These are phyloP conservation scores for Pteria penguin DNA, from an alignment of 2,888 invertebrate genomes.

Conservation along the genomic window DNA sequence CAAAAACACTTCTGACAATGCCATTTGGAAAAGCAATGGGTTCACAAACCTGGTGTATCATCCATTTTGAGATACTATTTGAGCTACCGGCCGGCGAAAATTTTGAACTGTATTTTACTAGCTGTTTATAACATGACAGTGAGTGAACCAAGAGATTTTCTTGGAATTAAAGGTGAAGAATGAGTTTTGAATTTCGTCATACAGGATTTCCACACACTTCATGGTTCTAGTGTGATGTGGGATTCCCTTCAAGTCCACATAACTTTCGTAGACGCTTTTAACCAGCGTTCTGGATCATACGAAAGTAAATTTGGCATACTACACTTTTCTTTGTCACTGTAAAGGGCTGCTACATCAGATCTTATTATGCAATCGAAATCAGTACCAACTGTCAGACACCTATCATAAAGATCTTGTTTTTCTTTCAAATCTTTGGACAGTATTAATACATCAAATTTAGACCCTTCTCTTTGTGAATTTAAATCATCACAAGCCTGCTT, in stretches of 20 bases:
- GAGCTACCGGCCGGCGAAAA: constrained; percentile 17
- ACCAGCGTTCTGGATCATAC: constrained; percentile 30
- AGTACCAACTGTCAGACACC: background rate
- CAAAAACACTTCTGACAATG: constrained; percentile 28
- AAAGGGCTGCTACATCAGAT: constrained; percentile 19
- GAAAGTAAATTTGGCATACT: constrained; percentile 14
- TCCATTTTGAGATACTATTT: constrained; percentile 23
- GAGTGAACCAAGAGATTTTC: constrained; percentile 30
- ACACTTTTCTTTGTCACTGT: constrained; percentile 23
- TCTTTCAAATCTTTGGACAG: background rate
- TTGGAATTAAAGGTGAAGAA: constrained; percentile 36
- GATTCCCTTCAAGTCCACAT: constrained; percentile 17
- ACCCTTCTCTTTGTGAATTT: background rate
- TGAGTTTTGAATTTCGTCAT: constrained; percentile 33
- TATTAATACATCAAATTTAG: background rate
- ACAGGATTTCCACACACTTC: constrained; percentile 9
- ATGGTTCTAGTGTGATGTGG: background rate
- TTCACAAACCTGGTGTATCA: constrained; percentile 17
- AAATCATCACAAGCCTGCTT: background rate
- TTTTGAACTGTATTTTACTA: constrained; percentile 25
- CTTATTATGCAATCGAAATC: constrained; percentile 10
- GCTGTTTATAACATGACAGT: constrained; percentile 26
- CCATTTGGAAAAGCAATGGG: constrained; percentile 23
- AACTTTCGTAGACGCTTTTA: constrained; percentile 20
- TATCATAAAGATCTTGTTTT: background rate